A percentile compares a stretch with the other conserved stretches of the same genome.
Conservation (phyloP, 1,140 invertebrate species). For the Choristoneura fumiferana region DNA sequence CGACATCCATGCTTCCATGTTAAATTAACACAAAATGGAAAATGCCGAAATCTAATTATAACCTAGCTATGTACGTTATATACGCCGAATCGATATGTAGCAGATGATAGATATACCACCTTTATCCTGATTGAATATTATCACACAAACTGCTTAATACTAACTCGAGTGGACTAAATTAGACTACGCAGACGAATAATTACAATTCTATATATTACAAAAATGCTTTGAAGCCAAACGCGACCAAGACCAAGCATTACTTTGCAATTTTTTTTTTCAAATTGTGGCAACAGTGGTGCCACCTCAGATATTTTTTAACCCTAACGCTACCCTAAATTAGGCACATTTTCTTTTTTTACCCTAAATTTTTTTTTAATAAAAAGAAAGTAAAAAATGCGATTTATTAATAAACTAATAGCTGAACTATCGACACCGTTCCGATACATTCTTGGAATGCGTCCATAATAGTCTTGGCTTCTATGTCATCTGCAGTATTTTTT, state of each 20-base stretch:
- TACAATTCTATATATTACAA: constrained; percentile 14
- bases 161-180: neutral
- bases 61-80: constrained; percentile 52
- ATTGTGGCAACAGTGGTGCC: too few species aligned
- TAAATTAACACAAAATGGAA: constrained; percentile 33
- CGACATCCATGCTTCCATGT: constrained; percentile 75
- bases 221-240: neutral
- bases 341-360: too few species aligned
- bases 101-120: neutral
- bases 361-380: too few species aligned
- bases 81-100: constrained; percentile 69
- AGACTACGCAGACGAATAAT: neutral
- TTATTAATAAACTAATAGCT: too few species aligned
- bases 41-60: constrained; percentile 51
- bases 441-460: too few species aligned
- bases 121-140: neutral
- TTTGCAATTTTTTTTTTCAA: neutral
- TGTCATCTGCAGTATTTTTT: too few species aligned
- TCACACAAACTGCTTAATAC: neutral
- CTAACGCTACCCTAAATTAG: too few species aligned
- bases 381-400: too few species aligned
- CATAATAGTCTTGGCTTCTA: too few species aligned
- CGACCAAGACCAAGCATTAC: constrained; percentile 2
- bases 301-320: too few species aligned
- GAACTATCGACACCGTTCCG: too few species aligned